Conservation (phyloP, 2,888 invertebrate genomes). For the Plebejus melissa region DNA sequence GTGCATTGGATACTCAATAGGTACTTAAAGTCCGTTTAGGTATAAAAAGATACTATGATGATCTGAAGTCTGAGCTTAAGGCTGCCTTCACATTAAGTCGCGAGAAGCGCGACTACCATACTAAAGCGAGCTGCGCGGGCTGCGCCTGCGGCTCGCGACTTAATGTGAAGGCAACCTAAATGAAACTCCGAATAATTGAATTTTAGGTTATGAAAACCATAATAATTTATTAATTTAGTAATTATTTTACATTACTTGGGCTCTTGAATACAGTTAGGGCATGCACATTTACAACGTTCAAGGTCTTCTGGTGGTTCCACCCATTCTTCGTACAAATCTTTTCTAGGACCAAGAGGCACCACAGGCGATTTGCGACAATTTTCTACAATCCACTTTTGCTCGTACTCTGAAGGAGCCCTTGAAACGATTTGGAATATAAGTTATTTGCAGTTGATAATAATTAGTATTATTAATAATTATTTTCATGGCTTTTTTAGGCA, state of each 20-base stretch:
- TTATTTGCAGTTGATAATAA: too few relatives aligned
- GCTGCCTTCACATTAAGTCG: too few relatives aligned
- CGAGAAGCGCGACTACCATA: too few relatives aligned
- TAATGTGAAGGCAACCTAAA: not conserved
- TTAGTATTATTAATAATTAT: too few relatives aligned
- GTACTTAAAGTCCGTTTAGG: too few relatives aligned
- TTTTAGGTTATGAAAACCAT: too few relatives aligned
- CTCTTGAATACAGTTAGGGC: not conserved
- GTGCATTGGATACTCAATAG: too few relatives aligned
- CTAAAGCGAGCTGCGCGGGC: too few relatives aligned
- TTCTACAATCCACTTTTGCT: slow-evolving; percentile 82
- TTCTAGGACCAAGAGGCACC: slow-evolving; percentile 72
- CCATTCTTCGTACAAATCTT: slow-evolving; percentile 76
- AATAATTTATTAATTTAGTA: not conserved
- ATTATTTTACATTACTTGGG: not conserved
- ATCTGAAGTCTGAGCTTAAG: not conserved
- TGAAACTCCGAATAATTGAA: not conserved
- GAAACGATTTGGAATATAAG: slow-evolving; percentile 29
- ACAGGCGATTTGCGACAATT: slow-evolving; percentile 82
- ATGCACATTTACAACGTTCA: not conserved
- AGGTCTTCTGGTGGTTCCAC: slow-evolving; percentile 18
- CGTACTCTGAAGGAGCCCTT: slow-evolving; percentile 73
- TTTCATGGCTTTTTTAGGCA: too few relatives aligned
- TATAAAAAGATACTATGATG: too few relatives aligned
- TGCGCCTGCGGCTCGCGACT: too few relatives aligned